Percentiles rank a stretch among this genome's conserved stretches.
These are phyloP conservation scores for Petroica traversi DNA, from an alignment of 2,113 vertebrate genomes.

Conservation along the genomic window DNA sequence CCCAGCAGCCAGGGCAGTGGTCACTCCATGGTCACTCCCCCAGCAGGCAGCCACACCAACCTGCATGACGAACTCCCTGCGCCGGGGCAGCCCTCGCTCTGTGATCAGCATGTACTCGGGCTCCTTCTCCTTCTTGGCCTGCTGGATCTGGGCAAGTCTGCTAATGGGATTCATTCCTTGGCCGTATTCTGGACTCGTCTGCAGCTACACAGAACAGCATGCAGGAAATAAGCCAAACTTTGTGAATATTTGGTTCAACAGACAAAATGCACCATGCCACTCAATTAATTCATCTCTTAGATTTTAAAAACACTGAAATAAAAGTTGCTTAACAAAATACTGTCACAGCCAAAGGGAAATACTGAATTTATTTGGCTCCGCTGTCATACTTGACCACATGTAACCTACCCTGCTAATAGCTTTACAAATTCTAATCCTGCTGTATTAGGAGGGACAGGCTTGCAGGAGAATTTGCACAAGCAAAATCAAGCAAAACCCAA, in stretches of 20 bases:
- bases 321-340: not conserved
- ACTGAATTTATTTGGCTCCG: not conserved
- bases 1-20: too few relatives aligned
- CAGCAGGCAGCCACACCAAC: slow-evolving; percentile 62
- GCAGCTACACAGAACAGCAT: slow-evolving; percentile 75
- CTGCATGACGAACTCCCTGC: slow-evolving; percentile 98
- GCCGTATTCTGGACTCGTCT: slow-evolving; percentile 92
- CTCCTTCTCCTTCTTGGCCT: slow-evolving; percentile 98
- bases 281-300: not conserved
- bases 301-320: not conserved
- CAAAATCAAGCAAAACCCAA: not conserved
- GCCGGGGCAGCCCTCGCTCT: slow-evolving; percentile 91
- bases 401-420: not conserved
- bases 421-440: not conserved
- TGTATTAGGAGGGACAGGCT: not conserved
- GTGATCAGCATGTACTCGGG: slow-evolving; percentile 92
- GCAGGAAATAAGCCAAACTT: not conserved
- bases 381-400: not conserved
- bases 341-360: not conserved
- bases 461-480: not conserved
- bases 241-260: not conserved
- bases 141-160: slow-evolving; percentile 96
- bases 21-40: not conserved
- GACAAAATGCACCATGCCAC: not conserved
- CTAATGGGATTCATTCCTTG: slow-evolving; percentile 99